phyloP scores from a whole-genome alignment of 1,140 invertebrate genomes.

The Dolichoris vasculosae region DNA sequence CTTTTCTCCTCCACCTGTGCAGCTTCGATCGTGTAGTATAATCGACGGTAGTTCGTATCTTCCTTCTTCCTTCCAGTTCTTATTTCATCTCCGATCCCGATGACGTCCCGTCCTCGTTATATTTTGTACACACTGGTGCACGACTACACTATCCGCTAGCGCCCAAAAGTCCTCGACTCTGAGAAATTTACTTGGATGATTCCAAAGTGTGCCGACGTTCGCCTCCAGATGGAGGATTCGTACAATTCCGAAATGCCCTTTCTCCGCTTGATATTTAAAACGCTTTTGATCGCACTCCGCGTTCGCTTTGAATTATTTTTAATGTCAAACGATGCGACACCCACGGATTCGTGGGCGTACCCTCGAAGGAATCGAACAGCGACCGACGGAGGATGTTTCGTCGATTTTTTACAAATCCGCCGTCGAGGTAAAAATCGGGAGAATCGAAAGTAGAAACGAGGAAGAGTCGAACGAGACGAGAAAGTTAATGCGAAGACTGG shows the following conservation, averaged over 20 bases:
- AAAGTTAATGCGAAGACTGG: too few relatives aligned
- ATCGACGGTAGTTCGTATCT: neutral
- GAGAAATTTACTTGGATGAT: neutral
- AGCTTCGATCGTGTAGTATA: neutral
- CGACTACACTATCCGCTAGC: neutral
- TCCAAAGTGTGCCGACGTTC: neutral
- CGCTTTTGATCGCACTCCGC: too few relatives aligned
- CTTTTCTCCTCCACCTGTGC: neutral
- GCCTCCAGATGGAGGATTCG: slow-evolving; percentile 1
- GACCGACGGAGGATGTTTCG: too few relatives aligned
- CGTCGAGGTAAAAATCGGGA: too few relatives aligned
- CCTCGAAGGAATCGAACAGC: too few relatives aligned
- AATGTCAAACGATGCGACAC: too few relatives aligned
- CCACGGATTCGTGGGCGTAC: too few relatives aligned
- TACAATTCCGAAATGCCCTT: neutral
- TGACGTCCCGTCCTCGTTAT: neutral
- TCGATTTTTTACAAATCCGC: too few relatives aligned
- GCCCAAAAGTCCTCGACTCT: neutral
- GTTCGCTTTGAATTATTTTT: too few relatives aligned
- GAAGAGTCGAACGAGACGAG: too few relatives aligned
- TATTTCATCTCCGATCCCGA: neutral
- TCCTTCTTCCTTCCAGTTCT: neutral
- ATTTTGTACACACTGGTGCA: slow-evolving; percentile 7
- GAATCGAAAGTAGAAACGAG: too few relatives aligned
- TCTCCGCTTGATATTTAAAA: neutral